phyloP scores from a whole-genome alignment of 2,797 vertebrate genomes.

The Chiloscyllium punctatum region DNA sequence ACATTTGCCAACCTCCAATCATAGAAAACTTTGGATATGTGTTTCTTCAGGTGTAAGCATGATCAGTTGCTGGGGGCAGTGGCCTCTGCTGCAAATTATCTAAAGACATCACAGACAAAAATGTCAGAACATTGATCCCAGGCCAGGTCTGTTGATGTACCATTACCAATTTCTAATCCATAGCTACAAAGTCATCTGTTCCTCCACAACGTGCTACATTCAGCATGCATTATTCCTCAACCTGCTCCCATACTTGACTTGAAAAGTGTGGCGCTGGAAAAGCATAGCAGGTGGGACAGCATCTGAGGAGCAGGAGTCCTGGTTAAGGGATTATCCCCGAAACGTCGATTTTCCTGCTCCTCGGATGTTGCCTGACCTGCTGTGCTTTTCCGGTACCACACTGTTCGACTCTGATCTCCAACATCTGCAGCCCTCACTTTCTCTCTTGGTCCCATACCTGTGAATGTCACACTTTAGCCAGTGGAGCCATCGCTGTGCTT shows the following conservation, averaged over 20 bases:
- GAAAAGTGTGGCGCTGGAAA: no score
- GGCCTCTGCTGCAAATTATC: not conserved
- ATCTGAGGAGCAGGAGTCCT: no score
- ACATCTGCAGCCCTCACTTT: no score
- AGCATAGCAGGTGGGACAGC: no score
- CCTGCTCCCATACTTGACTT: not conserved
- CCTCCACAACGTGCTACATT: not conserved
- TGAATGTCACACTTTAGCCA: not conserved
- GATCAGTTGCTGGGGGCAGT: not conserved
- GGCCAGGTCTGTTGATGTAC: not conserved
- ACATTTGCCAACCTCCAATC: no score
- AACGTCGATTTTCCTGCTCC: no score
- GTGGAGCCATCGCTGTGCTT: constrained; percentile 6
- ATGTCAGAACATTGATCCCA: not conserved
- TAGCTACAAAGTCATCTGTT: not conserved
- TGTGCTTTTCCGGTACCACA: no score
- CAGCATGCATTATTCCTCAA: not conserved
- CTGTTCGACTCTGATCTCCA: no score
- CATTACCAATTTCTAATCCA: not conserved
- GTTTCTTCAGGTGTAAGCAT: not conserved
- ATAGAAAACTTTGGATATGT: not conserved
- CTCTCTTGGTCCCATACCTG: not conserved
- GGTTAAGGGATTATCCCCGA: no score
- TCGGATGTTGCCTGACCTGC: no score
- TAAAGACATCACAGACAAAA: no score